These are phyloP conservation scores for Glaucidium brasilianum DNA, from an alignment of 2,113 vertebrate species.

Conservation along the genomic window DNA sequence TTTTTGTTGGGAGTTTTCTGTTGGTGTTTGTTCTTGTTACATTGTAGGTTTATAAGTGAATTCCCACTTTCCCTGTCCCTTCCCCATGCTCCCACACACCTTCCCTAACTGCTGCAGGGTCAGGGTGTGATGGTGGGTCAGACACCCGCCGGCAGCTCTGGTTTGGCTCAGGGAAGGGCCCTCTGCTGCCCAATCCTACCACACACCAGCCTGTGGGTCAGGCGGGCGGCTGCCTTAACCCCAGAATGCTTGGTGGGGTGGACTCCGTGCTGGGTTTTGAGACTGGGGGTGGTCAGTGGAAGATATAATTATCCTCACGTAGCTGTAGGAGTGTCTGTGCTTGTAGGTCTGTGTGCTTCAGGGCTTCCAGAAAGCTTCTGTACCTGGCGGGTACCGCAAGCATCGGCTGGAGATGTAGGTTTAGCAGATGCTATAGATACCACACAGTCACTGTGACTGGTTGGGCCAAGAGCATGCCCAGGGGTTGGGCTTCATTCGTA, in stretches of 20 bases:
- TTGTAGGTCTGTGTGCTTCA: not conserved
- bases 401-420: not conserved
- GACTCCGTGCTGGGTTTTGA: not conserved
- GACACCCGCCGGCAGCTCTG: rapidly evolving
- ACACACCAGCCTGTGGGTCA: not conserved
- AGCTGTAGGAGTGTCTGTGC: slow-evolving; percentile 19
- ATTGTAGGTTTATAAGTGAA: not conserved
- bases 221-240: not conserved
- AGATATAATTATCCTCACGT: not conserved
- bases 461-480: not conserved
- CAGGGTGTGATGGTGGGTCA: rapidly evolving
- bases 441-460: not conserved
- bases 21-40: not conserved
- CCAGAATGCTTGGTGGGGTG: not conserved
- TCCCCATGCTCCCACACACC: not conserved
- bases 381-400: not conserved
- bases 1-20: not conserved
- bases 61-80: not conserved
- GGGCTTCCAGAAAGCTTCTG: not conserved
- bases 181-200: not conserved
- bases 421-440: not conserved
- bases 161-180: not conserved
- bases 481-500: not conserved
- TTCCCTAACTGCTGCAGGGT: not conserved
- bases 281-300: not conserved